Evolutionary conservation across 2,113 vertebrate species (phyloP).

Genomic region (Varanus komodoensis): DNA sequence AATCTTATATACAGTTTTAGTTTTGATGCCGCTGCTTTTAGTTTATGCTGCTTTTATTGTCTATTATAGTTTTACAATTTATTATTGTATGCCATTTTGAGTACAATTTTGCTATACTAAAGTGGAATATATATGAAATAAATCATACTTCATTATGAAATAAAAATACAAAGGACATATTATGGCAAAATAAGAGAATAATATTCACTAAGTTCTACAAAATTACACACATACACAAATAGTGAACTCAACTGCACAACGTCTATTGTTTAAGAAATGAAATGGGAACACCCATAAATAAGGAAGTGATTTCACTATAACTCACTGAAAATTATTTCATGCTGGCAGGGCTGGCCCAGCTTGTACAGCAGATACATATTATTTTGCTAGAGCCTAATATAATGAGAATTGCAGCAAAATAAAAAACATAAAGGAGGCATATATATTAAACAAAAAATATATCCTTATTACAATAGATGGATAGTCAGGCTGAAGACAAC

Average conservation of each 20-base stretch:
- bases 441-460: neutral
- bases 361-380: neutral
- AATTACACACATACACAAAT: neutral
- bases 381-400: neutral
- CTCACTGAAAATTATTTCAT: too few species aligned
- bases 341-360: too few species aligned
- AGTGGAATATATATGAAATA: neutral
- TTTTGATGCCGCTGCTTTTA: neutral
- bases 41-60: neutral
- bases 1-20: neutral
- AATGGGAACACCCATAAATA: neutral
- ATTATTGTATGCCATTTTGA: neutral
- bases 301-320: neutral
- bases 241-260: neutral
- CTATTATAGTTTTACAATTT: neutral
- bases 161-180: neutral
- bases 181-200: neutral
- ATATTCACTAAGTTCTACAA: too few species aligned
- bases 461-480: neutral
- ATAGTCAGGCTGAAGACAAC: neutral
- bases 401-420: neutral
- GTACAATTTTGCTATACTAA: neutral
- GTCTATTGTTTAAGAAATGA: neutral
- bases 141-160: neutral
- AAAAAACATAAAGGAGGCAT: too few species aligned